Percentiles rank a stretch among this genome's conserved stretches.
Conservation (phyloP, 1,140 invertebrate genomes). For the Apis laboriosa region DNA sequence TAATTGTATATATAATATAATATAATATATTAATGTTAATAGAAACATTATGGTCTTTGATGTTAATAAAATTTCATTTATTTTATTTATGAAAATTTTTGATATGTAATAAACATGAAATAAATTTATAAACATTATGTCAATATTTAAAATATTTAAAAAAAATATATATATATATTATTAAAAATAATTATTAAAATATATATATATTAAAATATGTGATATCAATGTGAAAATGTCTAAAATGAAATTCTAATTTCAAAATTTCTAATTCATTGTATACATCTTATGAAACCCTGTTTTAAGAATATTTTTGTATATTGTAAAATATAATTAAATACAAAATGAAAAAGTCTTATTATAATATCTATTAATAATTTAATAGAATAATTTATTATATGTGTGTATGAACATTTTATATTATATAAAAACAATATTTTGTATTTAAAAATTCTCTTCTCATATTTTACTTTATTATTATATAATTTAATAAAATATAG, state of each 20-base stretch:
- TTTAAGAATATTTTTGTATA: slow-evolving; percentile 7
- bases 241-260: neutral
- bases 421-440: neutral
- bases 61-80: neutral
- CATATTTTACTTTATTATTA: neutral
- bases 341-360: neutral
- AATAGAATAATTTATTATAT: neutral
- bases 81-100: neutral
- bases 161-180: neutral
- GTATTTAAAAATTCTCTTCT: neutral
- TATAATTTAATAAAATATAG: no score
- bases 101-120: neutral
- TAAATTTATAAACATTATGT: neutral
- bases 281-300: neutral
- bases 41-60: neutral
- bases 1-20: no score
- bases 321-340: neutral
- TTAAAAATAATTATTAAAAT: neutral
- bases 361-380: neutral
- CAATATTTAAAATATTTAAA: neutral
- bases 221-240: slow-evolving; percentile 26
- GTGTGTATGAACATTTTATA: neutral
- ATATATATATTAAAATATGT: neutral
- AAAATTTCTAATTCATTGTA: neutral
- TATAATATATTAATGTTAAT: neutral